Evolutionary conservation across 2,797 vertebrate genomes (phyloP), one percentile per base, ranked within the genome.

Genomic region (Arremon aurantiirostris): DNA sequence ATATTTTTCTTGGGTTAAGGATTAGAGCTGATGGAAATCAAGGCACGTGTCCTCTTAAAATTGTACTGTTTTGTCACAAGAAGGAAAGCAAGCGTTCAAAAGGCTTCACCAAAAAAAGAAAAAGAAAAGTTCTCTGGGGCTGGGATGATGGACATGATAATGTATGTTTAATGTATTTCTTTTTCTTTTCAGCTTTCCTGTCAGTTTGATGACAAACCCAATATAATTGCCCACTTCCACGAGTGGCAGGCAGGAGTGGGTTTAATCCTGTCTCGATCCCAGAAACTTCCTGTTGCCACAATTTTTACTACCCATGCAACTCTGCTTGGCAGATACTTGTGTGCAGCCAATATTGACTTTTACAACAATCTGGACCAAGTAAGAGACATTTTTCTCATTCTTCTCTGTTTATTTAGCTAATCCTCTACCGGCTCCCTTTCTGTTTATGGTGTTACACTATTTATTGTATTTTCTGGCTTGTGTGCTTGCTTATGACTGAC

Each of bases 301-400:
- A 97, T 99, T 65, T 99, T 99, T 89, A 99, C 99, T 2, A 99
- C 99, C 9, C 99, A 99, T 0, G 99, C 99, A 3, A 99, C 99
- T 1, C 97, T 99, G 68, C 98, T 99, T 77, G 99, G 99, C 47
- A 97, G 99, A 42, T 99, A 99, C 93, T 97, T 99, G 47, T 99
- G 99, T 76, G 99, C 99, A 18, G 99, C 99, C 60, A 99, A 98
- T n/a, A 98, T 97, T 3, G 99, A 99, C 96, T 99, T 99, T 93
- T 99, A 99, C 97, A 99, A 99, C 97, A 99, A 98, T 75, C 98
- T 99, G 34, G 98, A 98, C 70, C 99, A 99, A 98, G 99, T 99
- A 94, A 95, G 55, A 28, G 8, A 30, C 3, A 4, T 64, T 85
- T 57, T 80, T 22, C 39, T 72, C 13, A 15, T 86, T 66, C 28